A percentile compares a stretch with the other conserved stretches of the same genome.
Conservation (phyloP, 2,888 invertebrate species). For the Plebejus anna region DNA sequence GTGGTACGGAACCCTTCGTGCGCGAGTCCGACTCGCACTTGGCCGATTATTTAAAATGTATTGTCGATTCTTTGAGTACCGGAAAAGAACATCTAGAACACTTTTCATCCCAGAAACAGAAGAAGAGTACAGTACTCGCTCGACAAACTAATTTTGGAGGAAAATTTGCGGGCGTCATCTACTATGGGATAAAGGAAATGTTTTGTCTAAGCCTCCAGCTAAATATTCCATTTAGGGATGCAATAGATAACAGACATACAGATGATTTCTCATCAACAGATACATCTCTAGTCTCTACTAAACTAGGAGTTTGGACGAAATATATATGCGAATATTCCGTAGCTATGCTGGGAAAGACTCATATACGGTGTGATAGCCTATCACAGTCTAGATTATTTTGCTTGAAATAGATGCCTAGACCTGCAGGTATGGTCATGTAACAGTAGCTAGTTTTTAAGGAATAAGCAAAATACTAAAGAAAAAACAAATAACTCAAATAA, state of each 20-base stretch:
- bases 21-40: no score
- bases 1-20: no score
- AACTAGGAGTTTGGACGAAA: background rate
- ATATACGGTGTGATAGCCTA: background rate
- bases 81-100: no score
- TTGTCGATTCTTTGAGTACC: no score
- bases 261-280: background rate
- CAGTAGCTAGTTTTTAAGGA: background rate
- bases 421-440: background rate
- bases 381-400: background rate
- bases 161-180: no score
- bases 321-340: background rate
- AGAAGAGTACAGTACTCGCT: no score
- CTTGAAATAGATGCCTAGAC: background rate
- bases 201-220: no score
- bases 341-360: background rate
- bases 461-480: background rate
- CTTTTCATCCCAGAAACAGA: no score
- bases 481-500: background rate
- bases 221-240: background rate
- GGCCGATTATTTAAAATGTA: no score
- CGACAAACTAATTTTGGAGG: no score
- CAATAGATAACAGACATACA: background rate
- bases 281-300: background rate
- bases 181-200: background rate